These are phyloP conservation scores for Metridium senile DNA, from an alignment of 92 coral and sea anemone genomes.

Conservation along the genomic window DNA sequence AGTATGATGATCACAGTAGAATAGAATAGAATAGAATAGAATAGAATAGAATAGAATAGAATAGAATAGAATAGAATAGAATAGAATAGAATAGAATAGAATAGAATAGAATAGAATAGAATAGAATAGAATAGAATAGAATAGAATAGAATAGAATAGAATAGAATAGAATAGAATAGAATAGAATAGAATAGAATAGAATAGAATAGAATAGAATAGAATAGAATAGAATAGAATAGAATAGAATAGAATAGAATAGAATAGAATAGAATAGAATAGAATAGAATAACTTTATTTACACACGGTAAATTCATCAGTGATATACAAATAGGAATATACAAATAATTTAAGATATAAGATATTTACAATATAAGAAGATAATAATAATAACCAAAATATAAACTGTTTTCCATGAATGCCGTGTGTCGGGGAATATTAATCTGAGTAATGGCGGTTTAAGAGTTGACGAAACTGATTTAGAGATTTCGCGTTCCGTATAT, in stretches of 20 bases:
- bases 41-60: background rate
- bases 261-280: background rate
- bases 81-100: constrained; percentile 2
- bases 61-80: constrained; percentile 1
- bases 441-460: too few relatives aligned
- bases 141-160: constrained; percentile 22
- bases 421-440: too few relatives aligned
- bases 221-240: constrained; percentile 29
- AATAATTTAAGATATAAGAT: too few relatives aligned
- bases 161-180: constrained; percentile 18
- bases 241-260: constrained; percentile 18
- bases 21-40: constrained; percentile 2
- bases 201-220: constrained; percentile 22
- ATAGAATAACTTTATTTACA: background rate
- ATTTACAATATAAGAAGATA: too few relatives aligned
- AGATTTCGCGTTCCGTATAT: too few relatives aligned
- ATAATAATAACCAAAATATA: too few relatives aligned
- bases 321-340: too few relatives aligned
- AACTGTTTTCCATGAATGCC: too few relatives aligned
- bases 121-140: constrained; percentile 4
- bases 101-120: background rate
- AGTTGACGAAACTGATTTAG: too few relatives aligned
- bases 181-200: constrained; percentile 20
- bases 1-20: background rate
- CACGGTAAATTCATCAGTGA: too few relatives aligned